A percentile compares a stretch with the other conserved stretches of the same genome.
These are phyloP conservation scores for Enoplosus armatus DNA, from an alignment of 2,797 vertebrate species.

Conservation along the genomic window DNA sequence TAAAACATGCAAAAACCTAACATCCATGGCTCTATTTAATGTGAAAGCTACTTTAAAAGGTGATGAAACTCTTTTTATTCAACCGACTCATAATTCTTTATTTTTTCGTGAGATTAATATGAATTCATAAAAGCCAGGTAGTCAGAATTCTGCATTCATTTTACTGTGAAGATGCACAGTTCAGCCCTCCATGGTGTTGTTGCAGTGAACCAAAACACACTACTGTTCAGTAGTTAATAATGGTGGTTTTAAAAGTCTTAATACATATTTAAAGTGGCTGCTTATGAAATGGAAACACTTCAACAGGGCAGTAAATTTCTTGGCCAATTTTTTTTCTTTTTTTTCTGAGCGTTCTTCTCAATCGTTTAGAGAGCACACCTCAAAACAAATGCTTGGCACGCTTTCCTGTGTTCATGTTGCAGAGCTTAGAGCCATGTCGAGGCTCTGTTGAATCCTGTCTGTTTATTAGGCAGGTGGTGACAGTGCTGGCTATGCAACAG, in stretches of 20 bases:
- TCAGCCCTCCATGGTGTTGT: not conserved
- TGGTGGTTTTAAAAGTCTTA: slow-evolving; percentile 30
- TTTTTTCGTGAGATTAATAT: not conserved
- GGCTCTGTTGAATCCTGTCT: slow-evolving; percentile 79
- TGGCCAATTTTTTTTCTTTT: slow-evolving; percentile 34
- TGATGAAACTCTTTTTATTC: not conserved
- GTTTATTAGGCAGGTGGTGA: slow-evolving; percentile 78
- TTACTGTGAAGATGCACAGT: not conserved
- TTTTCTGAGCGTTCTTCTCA: slow-evolving; percentile 46
- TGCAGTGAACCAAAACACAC: slow-evolving; percentile 27
- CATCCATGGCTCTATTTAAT: not conserved
- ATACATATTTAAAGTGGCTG: slow-evolving; percentile 57
- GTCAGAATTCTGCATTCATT: not conserved
- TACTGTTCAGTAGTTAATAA: slow-evolving; percentile 43
- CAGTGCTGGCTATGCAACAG: slow-evolving; percentile 66
- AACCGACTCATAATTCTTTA: not conserved
- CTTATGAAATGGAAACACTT: slow-evolving; percentile 70
- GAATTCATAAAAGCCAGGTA: not conserved
- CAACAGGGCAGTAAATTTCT: slow-evolving; percentile 61
- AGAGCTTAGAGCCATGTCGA: slow-evolving; percentile 50
- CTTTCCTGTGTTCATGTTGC: slow-evolving; percentile 52
- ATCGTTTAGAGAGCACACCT: slow-evolving; percentile 69
- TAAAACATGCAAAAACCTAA: not conserved
- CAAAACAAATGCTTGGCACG: slow-evolving; percentile 68
- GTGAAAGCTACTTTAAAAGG: not conserved